These are phyloP conservation scores for Monopis laevigella DNA, from an alignment of 2,888 invertebrate genomes.

Conservation along the genomic window DNA sequence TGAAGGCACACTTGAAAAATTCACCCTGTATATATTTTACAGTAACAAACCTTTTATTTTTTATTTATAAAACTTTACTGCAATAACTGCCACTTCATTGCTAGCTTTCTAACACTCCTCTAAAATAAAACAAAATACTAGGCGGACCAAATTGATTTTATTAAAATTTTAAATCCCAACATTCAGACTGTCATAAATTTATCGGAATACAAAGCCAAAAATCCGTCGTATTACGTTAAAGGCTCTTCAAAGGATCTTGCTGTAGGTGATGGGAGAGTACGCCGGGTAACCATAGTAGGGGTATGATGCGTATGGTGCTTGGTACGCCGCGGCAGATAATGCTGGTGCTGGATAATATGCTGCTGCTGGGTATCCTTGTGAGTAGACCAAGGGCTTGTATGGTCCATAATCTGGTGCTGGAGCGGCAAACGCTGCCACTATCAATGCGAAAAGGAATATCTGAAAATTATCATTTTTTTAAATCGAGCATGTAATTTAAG, in stretches of 20 bases:
- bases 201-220: constrained; percentile 13
- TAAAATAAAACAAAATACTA: constrained; percentile 18
- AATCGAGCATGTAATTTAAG: no score
- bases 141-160: constrained; percentile 19
- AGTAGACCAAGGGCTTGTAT: constrained; percentile 12
- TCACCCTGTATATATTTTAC: no score
- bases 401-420: constrained; percentile 27
- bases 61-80: no score
- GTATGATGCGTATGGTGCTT: constrained; percentile 12
- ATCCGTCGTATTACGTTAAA: constrained; percentile 1
- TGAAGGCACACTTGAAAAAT: no score
- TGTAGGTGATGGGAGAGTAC: constrained; percentile 14
- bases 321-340: constrained; percentile 13
- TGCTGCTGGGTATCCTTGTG: constrained; percentile 22
- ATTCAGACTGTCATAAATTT: not conserved
- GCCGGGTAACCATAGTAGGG: constrained; percentile 12
- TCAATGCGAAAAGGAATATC: constrained; percentile 27
- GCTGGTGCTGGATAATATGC: constrained; percentile 11
- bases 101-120: no score
- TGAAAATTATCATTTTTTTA: constrained; percentile 20
- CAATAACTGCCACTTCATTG: no score
- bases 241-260: constrained; percentile 10
- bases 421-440: constrained; percentile 31
- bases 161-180: not conserved
- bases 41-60: no score